Conservation (phyloP, 2,797 vertebrate species). For the Tokudaia muenninki region DNA sequence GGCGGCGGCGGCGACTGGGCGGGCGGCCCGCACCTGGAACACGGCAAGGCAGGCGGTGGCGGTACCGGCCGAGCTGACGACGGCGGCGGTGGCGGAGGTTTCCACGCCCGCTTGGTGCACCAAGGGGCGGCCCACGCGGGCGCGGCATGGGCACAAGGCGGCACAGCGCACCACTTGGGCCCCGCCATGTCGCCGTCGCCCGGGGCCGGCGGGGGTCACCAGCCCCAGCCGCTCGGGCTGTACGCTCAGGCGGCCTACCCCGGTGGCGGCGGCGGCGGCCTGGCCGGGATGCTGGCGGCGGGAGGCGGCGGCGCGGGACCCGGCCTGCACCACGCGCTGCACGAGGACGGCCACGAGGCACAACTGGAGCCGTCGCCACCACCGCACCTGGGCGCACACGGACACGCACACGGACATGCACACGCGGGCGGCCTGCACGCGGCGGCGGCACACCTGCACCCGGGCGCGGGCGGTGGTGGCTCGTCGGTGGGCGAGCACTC, state of each 20-base stretch:
- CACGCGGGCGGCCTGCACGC: slow-evolving; percentile 94
- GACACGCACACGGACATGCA: slow-evolving; percentile 93
- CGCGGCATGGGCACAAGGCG: slow-evolving; percentile 94
- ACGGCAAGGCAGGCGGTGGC: slow-evolving; percentile 94
- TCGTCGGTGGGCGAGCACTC: slow-evolving; percentile 92
- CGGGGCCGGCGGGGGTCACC: slow-evolving; percentile 90
- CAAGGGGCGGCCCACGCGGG: slow-evolving; percentile 94
- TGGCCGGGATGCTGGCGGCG: slow-evolving; percentile 94
- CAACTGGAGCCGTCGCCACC: slow-evolving; percentile 94
- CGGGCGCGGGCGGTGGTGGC: slow-evolving; percentile 93
- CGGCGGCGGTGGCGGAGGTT: slow-evolving; percentile 91
- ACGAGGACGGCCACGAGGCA: slow-evolving; percentile 95
- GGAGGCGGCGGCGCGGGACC: slow-evolving; percentile 93
- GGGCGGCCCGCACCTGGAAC: slow-evolving; percentile 91
- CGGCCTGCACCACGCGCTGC: slow-evolving; percentile 95
- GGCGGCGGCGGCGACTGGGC: slow-evolving; percentile 94
- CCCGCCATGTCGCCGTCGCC: slow-evolving; percentile 93
- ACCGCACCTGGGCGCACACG: slow-evolving; percentile 95
- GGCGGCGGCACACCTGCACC: slow-evolving; percentile 94
- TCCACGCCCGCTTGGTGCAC: slow-evolving; percentile 96
- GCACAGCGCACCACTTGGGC: slow-evolving; percentile 93
- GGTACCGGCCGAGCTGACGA: slow-evolving; percentile 92
- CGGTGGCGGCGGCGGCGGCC: slow-evolving; percentile 93
- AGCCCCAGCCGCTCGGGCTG: slow-evolving; percentile 94
- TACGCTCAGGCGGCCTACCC: slow-evolving; percentile 97